Evolutionary conservation across 2,113 vertebrate species (phyloP).

Genomic region (Pedionomus torquatus): DNA sequence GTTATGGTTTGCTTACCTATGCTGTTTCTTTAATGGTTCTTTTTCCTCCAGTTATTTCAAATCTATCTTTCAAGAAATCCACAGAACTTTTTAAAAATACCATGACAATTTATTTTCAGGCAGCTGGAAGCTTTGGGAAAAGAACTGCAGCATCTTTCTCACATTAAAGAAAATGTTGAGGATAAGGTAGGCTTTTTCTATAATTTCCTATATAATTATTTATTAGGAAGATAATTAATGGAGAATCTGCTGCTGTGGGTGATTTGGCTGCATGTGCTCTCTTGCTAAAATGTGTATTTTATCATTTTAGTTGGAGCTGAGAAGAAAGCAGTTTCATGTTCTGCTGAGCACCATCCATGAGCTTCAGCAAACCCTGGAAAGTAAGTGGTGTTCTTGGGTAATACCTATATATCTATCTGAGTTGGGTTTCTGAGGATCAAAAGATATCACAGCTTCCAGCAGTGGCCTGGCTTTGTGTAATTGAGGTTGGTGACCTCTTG

Average conservation of each 20-base stretch:
- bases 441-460: background rate
- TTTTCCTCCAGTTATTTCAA: background rate
- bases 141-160: slow-evolving; percentile 94
- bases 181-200: slow-evolving; percentile 90
- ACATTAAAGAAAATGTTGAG: slow-evolving; percentile 96
- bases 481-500: background rate
- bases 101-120: slow-evolving; percentile 70
- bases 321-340: slow-evolving; percentile 97
- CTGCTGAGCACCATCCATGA: slow-evolving; percentile 97
- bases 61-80: background rate
- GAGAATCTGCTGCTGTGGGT: background rate
- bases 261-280: background rate
- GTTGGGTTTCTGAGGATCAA: background rate
- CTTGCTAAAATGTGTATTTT: background rate
- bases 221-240: background rate
- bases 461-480: background rate
- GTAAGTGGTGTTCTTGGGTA: slow-evolving; percentile 78
- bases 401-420: background rate
- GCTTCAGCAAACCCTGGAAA: slow-evolving; percentile 96
- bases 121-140: slow-evolving; percentile 94
- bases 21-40: background rate
- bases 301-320: slow-evolving; percentile 87
- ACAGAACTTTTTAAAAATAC: background rate
- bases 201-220: background rate
- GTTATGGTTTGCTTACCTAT: background rate